Evolutionary conservation across 2,113 vertebrate genomes (phyloP).

Genomic region (Butastur rufipennis): DNA sequence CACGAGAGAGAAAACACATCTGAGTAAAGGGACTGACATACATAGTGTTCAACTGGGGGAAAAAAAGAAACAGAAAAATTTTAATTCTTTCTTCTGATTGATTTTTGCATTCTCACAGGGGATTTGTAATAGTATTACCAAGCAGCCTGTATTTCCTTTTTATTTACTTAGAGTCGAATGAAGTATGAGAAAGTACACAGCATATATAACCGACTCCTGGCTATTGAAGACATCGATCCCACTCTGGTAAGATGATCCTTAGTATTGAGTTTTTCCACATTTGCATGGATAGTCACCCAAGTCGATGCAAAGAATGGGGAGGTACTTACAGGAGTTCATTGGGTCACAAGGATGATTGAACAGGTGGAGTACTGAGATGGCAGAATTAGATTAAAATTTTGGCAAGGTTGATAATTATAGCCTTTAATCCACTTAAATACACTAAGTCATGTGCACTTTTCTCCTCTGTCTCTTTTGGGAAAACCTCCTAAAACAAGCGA

Average conservation of each 20-base stretch:
- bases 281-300: not conserved
- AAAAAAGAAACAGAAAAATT: not conserved
- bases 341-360: not conserved
- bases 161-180: constrained; percentile 88
- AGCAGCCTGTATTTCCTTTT: not conserved
- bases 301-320: not conserved
- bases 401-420: not conserved
- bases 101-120: not conserved
- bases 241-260: constrained; percentile 83
- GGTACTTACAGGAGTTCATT: not conserved
- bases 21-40: not conserved
- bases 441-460: not conserved
- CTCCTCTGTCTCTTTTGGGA: not conserved
- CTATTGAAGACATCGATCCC: constrained; percentile 97
- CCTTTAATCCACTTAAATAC: not conserved
- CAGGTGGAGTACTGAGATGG: not conserved
- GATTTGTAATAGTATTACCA: not conserved
- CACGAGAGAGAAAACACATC: not conserved
- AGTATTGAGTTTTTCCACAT: not conserved
- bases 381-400: not conserved
- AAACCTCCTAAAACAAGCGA: not conserved
- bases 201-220: constrained; percentile 94
- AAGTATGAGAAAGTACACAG: constrained; percentile 98
- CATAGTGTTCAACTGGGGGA: not conserved
- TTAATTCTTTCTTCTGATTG: not conserved